phyloP scores from a whole-genome alignment of 2,888 invertebrate species.

The Rhagonycha lutea region DNA sequence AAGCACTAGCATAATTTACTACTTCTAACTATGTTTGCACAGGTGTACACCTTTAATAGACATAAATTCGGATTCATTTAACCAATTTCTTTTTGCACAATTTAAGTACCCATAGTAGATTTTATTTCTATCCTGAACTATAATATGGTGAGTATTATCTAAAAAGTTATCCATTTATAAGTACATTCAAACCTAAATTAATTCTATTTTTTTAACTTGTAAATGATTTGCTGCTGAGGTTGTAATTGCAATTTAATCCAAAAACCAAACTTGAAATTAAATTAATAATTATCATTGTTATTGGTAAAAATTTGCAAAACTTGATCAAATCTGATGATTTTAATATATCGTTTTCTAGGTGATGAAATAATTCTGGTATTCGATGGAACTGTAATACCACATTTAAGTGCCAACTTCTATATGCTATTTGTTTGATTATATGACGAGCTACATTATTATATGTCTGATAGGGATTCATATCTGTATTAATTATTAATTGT shows the following conservation, averaged over 20 bases:
- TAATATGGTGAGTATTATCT: neutral
- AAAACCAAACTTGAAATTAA: conserved; percentile 18
- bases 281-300: conserved; percentile 24
- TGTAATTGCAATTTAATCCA: conserved; percentile 9
- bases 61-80: neutral
- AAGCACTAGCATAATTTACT: neutral
- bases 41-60: neutral
- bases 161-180: neutral
- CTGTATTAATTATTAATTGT: neutral
- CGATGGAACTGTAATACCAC: conserved; percentile 33
- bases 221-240: neutral
- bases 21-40: no score
- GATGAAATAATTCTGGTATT: conserved; percentile 16
- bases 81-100: conserved; percentile 9
- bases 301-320: conserved; percentile 23
- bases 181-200: neutral
- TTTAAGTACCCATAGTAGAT: conserved; percentile 10
- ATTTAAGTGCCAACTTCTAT: conserved; percentile 24
- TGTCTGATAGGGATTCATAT: neutral
- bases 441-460: neutral
- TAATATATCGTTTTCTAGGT: conserved; percentile 23
- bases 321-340: conserved; percentile 10
- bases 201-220: neutral
- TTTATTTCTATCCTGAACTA: neutral
- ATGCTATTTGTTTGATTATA: neutral